Evolutionary conservation across 2,888 invertebrate genomes (phyloP).

Genomic region (Dione vanillae): DNA sequence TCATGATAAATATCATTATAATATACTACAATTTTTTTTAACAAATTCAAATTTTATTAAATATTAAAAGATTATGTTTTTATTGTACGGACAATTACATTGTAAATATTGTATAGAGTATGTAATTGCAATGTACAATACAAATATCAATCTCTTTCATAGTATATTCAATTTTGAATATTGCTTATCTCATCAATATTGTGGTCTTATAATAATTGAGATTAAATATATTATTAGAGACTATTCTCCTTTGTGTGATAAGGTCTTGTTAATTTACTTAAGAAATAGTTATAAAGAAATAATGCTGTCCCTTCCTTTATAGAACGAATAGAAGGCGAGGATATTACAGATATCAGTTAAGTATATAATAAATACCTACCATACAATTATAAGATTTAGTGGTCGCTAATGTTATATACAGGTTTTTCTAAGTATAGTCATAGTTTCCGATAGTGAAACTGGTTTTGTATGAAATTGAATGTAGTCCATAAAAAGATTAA

Average conservation of each 20-base stretch:
- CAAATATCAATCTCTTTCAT: background rate
- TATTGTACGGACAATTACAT: conserved; percentile 20
- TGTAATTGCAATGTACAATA: conserved; percentile 7
- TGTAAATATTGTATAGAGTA: conserved; percentile 23
- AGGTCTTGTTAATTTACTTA: background rate
- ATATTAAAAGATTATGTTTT: background rate
- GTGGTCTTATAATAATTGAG: conserved; percentile 11
- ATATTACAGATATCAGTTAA: background rate
- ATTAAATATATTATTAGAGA: background rate
- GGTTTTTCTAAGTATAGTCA: conserved; percentile 3
- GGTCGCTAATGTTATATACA: background rate
- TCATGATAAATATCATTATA: conserved; percentile 3
- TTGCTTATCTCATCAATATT: background rate
- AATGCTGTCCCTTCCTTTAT: background rate
- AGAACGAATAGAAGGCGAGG: background rate
- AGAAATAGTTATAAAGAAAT: background rate
- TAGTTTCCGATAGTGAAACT: conserved; percentile 6
- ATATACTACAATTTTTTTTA: background rate
- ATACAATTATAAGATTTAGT: background rate
- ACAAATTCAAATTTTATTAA: background rate
- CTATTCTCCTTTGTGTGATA: conserved; percentile 1
- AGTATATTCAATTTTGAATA: conserved; percentile 9
- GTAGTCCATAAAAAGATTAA: conserved; percentile 19
- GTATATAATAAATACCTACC: background rate
- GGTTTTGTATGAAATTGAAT: conserved; percentile 1